Base-by-base conservation (phyloP, 1,140 invertebrate species). In the Drosophila nigromelanica region DNA sequence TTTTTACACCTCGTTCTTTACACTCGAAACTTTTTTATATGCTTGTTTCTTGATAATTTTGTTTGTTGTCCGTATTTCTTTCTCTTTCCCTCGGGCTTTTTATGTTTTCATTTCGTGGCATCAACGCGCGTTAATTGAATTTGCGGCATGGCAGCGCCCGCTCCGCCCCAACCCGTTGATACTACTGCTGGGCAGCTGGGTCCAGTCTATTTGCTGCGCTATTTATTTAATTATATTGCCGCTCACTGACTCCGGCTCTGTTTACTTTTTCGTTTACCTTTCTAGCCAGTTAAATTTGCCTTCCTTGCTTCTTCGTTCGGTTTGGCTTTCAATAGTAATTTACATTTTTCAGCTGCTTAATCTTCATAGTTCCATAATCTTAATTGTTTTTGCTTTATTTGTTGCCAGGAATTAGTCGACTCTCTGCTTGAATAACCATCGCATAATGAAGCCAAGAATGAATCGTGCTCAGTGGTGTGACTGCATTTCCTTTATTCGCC, bases 201-300 rank as follows among this genome's bases (percentile, higher is more conserved):
- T 51, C 37, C 69, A 52, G 66, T 62, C 66, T 63, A 61, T 62
- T 70, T 56, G 72, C 61, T 77, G 59, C 59, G 62, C 66, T 73
- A 80, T 86, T 86, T 86, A 86, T 78, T 85, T 80, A 86, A 86
- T 86, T 86, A 86, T 86, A 80, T 77, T 48, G 50, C 59, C 52
- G 73, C 37, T 37, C 39, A 47, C 56, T 47, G 18, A 33, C 58
- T 40, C 43, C 15, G 61, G 33, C 60, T 62, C 50, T 62, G 63
- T 48, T 73, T 52, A 69, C 47, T 58, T 51, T 48, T 59, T 59
- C 48, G 24, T 50, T 50, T 69, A 71, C 50, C 80, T 87, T 82
- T 87, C 82, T 89, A 87, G 86, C 74, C 82, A 73, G 67, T 80
- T 76, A 73, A 76, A 73, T 85, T 81, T 69, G 35, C 39, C 33